Evolutionary conservation across 2,888 invertebrate genomes (phyloP), one percentile per base, ranked within the genome.

Genomic region (Physocephala rufipes): DNA sequence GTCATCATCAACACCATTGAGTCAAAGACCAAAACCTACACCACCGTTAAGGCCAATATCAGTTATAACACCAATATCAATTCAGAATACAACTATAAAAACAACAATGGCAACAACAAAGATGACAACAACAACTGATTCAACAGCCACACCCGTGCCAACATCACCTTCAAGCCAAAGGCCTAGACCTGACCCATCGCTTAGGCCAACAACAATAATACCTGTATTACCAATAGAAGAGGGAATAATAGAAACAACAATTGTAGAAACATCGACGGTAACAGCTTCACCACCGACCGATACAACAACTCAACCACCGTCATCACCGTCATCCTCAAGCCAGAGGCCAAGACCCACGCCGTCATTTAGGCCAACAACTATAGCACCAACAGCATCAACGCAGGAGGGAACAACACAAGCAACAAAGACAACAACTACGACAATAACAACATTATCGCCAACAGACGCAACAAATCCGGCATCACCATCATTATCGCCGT

Each of bases 391-490:
- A 70, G 12, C 26, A 70, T 45, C 61, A 71, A 24, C 55, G 67
- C 61, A 49, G 71, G 19, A 49, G 71, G 19, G 68, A 63, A 19
- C 36, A 36, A 36, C 67, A 67, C 47, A 36, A 70, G 61, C 59
- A 24, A 36, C 36, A 36, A 9, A 36, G 9, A 4, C 69, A 71
- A 47, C 71, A 67, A 43, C 55, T 71, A 55, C 69, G 5, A 36
- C 24, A 3, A 43, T 67, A 28, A 19, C 30, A 24, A 26, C 66
- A 71, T 47, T 30, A 68, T 36, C 36, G 64, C 45, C 4, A 43
- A 12, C 16, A 30, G 16, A 43, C 36, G 9, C 3, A 64, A 66
- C 12, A 64, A 67, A 55, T 59, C 13, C 61, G 9, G 9, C 65
- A 66, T 36, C 49, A 64, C 28, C 65, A 62, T 36, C 45, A 45